Conservation (phyloP, 2,113 vertebrate genomes). For the Aplodontia rufa region DNA sequence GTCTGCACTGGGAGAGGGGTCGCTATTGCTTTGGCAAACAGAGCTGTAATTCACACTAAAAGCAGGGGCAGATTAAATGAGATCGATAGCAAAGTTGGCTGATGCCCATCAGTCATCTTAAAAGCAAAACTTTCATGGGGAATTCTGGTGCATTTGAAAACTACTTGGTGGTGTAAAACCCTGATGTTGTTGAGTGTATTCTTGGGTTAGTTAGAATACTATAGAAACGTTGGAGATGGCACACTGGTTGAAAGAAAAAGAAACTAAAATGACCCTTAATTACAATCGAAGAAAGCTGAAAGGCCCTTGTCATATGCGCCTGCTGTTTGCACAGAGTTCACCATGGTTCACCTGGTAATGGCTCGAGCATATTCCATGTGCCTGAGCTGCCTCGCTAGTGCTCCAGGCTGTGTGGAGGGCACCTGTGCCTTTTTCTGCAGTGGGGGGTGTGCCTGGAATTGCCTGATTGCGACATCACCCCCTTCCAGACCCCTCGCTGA, state of each 20-base stretch:
- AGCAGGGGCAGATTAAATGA: neutral
- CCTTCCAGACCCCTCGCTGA: neutral
- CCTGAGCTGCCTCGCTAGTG: no score
- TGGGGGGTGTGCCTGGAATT: neutral
- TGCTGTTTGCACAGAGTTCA: conserved; percentile 47
- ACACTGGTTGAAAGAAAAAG: conserved; percentile 86
- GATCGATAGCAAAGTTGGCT: neutral
- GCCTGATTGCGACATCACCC: neutral
- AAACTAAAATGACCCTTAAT: conserved; percentile 89
- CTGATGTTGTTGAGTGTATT: conserved; percentile 50
- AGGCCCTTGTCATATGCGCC: conserved; percentile 78
- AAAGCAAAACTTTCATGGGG: conserved; percentile 58
- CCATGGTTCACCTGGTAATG: no score
- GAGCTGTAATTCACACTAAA: neutral
- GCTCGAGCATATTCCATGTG: no score
- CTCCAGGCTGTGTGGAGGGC: neutral
- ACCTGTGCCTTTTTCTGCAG: neutral
- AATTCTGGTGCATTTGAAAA: conserved; percentile 48
- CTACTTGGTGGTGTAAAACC: conserved; percentile 14
- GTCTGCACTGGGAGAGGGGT: conserved; percentile 8
- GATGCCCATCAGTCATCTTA: conserved; percentile 13
- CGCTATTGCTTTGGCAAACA: conserved; percentile 36
- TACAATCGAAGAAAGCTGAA: conserved; percentile 86
- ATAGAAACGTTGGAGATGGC: conserved; percentile 82
- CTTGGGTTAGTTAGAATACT: conserved; percentile 65